Evolutionary conservation across 2,113 vertebrate species (phyloP).

Genomic region (Penelope pileata): DNA sequence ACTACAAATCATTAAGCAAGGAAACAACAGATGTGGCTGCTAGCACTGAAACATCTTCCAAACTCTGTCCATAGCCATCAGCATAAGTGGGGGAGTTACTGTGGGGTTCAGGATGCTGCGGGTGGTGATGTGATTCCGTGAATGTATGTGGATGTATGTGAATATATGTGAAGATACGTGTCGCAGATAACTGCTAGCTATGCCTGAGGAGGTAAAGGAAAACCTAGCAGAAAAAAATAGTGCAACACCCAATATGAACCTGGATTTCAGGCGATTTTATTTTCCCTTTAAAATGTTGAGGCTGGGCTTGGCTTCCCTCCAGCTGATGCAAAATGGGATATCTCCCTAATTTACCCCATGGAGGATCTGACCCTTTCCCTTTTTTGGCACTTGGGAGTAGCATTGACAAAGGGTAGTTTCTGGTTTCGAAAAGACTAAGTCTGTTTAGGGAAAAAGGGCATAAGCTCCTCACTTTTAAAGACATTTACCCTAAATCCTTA

Average conservation of each 20-base stretch:
- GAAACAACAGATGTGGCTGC: constrained; percentile 70
- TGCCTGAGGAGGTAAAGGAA: neutral
- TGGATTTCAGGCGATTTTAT: neutral
- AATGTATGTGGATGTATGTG: neutral
- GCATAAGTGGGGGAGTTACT: constrained; percentile 42
- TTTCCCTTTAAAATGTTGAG: constrained; percentile 1
- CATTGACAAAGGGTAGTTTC: constrained; percentile 25
- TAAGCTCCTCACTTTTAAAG: constrained; percentile 67
- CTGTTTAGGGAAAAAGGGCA: constrained; percentile 35
- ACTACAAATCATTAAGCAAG: constrained; percentile 68
- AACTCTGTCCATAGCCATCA: constrained; percentile 38
- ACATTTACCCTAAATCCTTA: constrained; percentile 63
- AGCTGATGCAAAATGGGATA: constrained; percentile 4
- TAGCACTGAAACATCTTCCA: constrained; percentile 51
- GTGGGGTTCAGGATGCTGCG: neutral
- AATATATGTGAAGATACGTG: neutral
- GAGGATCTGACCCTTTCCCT: neutral
- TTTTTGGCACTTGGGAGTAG: neutral
- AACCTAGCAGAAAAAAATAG: neutral
- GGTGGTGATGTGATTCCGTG: neutral
- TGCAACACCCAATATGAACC: fast-evolving
- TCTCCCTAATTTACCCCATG: neutral
- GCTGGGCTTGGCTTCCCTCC: neutral
- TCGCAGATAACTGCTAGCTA: neutral
- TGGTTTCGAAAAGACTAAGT: constrained; percentile 13